Evolutionary conservation across 1,140 invertebrate genomes (phyloP).

Genomic region (Galleria mellonella): DNA sequence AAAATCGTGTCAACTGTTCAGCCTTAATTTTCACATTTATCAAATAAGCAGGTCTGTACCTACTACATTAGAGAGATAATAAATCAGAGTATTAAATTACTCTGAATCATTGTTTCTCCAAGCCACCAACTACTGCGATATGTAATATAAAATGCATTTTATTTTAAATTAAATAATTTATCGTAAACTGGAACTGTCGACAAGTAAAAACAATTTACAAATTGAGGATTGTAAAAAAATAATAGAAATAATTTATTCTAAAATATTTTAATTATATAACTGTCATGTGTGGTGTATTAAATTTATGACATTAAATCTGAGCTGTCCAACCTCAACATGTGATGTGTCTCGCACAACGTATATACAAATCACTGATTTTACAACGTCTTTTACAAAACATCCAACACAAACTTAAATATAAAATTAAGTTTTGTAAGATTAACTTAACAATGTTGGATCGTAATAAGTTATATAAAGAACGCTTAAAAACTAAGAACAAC

Average conservation of each 20-base stretch:
- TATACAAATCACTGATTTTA: slow-evolving; percentile 12
- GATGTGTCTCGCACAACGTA: slow-evolving; percentile 17
- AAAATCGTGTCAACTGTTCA: no score
- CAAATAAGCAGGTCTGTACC: no score
- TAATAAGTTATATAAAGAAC: neutral
- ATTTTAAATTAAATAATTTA: no score
- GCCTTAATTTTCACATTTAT: no score
- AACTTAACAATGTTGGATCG: slow-evolving; percentile 17
- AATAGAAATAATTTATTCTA: slow-evolving; percentile 11
- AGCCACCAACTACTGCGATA: no score
- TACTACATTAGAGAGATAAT: no score
- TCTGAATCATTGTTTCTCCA: no score
- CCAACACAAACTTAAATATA: slow-evolving; percentile 17
- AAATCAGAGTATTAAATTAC: no score
- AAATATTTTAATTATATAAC: slow-evolving; percentile 17
- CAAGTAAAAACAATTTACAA: no score
- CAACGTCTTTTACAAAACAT: slow-evolving; percentile 16
- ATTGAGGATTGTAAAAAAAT: neutral
- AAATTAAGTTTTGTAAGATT: slow-evolving; percentile 15
- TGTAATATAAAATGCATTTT: no score
- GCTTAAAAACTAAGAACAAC: slow-evolving; percentile 15
- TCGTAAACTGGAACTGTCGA: no score
- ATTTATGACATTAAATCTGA: slow-evolving; percentile 8
- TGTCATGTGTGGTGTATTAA: slow-evolving; percentile 17
- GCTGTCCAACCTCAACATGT: slow-evolving; percentile 1